phyloP scores from a whole-genome alignment of 1,140 invertebrate species.

The Mamestra configurata region DNA sequence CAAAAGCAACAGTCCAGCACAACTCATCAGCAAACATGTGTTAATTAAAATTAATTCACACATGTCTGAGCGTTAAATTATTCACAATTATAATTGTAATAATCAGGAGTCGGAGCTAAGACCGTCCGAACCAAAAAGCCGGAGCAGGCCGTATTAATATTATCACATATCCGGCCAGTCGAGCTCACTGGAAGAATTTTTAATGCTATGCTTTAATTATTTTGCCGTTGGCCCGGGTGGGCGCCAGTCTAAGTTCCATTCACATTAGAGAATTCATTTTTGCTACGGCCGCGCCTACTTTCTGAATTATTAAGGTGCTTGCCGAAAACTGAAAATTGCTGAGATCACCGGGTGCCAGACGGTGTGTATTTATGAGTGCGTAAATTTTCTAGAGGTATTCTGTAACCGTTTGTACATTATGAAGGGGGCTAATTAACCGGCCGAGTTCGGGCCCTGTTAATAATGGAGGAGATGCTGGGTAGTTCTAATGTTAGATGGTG shows the following conservation, averaged over 20 bases:
- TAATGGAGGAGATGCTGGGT: constrained; percentile 67
- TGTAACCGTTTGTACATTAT: constrained; percentile 83
- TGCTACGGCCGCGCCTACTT: constrained; percentile 76
- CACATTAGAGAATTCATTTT: constrained; percentile 86
- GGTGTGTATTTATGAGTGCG: constrained; percentile 74
- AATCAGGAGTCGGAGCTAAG: constrained; percentile 48
- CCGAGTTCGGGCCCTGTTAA: constrained; percentile 73
- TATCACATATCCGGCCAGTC: constrained; percentile 83
- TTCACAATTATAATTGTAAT: constrained; percentile 53
- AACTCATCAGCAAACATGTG: constrained; percentile 32
- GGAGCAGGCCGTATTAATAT: constrained; percentile 77
- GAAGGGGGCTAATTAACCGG: constrained; percentile 83
- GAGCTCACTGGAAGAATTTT: constrained; percentile 84
- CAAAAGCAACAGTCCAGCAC: neutral
- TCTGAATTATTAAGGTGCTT: constrained; percentile 81
- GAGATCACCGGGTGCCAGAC: constrained; percentile 70
- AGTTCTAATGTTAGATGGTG: constrained; percentile 46
- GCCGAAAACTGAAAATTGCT: constrained; percentile 84
- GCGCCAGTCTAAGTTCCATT: constrained; percentile 81
- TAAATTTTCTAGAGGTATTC: constrained; percentile 76
- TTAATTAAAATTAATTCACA: constrained; percentile 51
- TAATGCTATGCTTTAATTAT: constrained; percentile 87
- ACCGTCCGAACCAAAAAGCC: constrained; percentile 53
- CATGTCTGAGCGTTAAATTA: constrained; percentile 44
- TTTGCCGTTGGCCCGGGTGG: constrained; percentile 71